Evolutionary conservation across 2,888 invertebrate species (phyloP), one percentile per base, ranked within the genome.

Genomic region (Marasmarcha lunaedactyla): DNA sequence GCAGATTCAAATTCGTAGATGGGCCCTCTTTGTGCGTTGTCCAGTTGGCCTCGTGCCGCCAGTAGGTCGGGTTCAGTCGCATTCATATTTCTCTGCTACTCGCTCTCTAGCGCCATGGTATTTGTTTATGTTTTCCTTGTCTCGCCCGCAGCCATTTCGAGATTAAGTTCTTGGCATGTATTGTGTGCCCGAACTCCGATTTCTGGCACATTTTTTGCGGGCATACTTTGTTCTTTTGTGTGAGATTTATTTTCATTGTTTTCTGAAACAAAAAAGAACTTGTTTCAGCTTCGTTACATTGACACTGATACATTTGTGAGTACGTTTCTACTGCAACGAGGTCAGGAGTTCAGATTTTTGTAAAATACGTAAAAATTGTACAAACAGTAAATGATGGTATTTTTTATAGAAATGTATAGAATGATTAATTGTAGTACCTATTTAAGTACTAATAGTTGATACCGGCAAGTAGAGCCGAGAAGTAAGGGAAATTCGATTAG

Each of bases 101-200:
- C 56, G 61, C 59, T 64, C 53, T 50, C 66, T 73, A 79, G 63
- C 73, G 67, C 67, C 81, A 79, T 79, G 69, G 64, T 71, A 63
- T 59, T 57, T 70, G 67, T 73, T 79, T 79, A 71, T 74, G 71
- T 64, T 78, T 81, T 45, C 77, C 77, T 63, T 76, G 79, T 63
- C 71, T 79, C 47, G 67, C 71, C 59, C 72, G 72, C 58, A 81
- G 67, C 81, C 81, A 81, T 77, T 77, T 77, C 50, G 68, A 76
- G 61, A 81, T 81, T 67, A 79, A 66, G 55, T 76, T 81, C 63
- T 76, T 79, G 74, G 77, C 74, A 62, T 70, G 74, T 73, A 73
- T 79, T 70, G 68, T 71, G 55, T 72, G 71, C 59, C 57, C 60
- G 57, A 60, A 69, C 62, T 67, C 59, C 59, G 57, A 57, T 69